Base-by-base conservation (phyloP, 2,888 invertebrate genomes). In the Ophion ellenae region DNA sequence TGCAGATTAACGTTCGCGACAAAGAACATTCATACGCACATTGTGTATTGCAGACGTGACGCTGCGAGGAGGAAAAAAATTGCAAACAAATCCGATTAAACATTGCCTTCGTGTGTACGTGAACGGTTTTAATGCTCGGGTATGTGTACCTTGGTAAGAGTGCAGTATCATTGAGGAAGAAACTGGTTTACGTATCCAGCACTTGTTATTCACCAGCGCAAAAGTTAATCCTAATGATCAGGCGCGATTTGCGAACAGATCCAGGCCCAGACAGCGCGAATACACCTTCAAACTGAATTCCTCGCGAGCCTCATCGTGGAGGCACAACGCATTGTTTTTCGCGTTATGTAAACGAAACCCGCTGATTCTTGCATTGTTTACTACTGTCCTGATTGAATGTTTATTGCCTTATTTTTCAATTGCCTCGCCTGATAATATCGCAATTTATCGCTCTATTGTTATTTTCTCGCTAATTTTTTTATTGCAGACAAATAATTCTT, bases 311-410 rank as follows among this genome's bases (percentile, higher is more conserved):
- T 81, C 75, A 36, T 10, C 59, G 63, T 32, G n/a, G 74, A 36
- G 53, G 45, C 67, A 69, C 57, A 32, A 32, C 57, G 59, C 73
- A 75, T 77, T 86, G 80, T 84, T 82, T 17, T 76, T 67, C 20
- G 64, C 45, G 66, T 84, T 86, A 86, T 70, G 69, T 83, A 73
- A 84, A 24, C 32, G 36, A 66, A 57, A n/a, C 61, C 47, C 24
- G 28, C 73, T 81, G 83, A 86, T 76, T 84, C 83, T 83, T 70
- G 28, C 64, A 59, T 66, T 69, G 69, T 32, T 61, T 28, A 64
- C n/a, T 61, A 7, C 59, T n/a, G 11, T 61, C 36, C 53, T 69
- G 4, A 64, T 61, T 53, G 40, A 11, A 57, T 4, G 11, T 61
- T 36, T 53, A 61, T n/a, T 83, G 28, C 47, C 24, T 20, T 11